Base-by-base conservation (phyloP, 2,797 vertebrate species). In the Glossophaga mutica region DNA sequence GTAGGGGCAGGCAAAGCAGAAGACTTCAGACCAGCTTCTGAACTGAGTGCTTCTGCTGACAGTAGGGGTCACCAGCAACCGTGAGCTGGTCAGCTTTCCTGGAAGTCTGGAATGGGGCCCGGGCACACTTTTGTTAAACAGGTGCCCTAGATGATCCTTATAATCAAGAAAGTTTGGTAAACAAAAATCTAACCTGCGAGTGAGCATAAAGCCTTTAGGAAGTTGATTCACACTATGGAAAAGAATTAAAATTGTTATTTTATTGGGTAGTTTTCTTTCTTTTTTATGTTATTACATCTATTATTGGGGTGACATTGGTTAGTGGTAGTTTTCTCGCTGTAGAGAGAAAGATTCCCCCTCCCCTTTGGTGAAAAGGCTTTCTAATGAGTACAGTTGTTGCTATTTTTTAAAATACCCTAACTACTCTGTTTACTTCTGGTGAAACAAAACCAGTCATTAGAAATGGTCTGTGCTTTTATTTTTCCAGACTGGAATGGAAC, bases 391-490 rank as follows among this genome's bases (percentile, higher is more conserved):
- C 71, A 62, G 19, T 85, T 92, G 46, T 95, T 92, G 68, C 39
- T 91, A 32, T 74, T 68, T 52, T 71, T 44, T 42, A 2, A 82
- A 82, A 62, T 46, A 82, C 34, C 39, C 39, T 52, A 86, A 90
- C 37, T 83, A 73, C 42, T 87, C 65, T 94, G 83, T 96, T 96
- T 91, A 68, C 89, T 87, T 96, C 67, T 87, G 85, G 68, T 74
- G 52, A 95, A 87, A 94, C 84, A 83, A 93, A 97, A 90, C 62
- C 70, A 96, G 89, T 87, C 79, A 86, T 94, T 95, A 93, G 37
- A 88, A 95, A 95, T 76, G 52, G 90, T 46, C 90, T 92, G 10
- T 59, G 76, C 67, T 96, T 44, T 50, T 94, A 83, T 97, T 81
- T 87, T 87, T 67, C 44, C 78, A 59, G 78, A 87, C 48, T 94